Base-by-base conservation (phyloP, 2,888 invertebrate genomes). In the Andrena chrysosceles region DNA sequence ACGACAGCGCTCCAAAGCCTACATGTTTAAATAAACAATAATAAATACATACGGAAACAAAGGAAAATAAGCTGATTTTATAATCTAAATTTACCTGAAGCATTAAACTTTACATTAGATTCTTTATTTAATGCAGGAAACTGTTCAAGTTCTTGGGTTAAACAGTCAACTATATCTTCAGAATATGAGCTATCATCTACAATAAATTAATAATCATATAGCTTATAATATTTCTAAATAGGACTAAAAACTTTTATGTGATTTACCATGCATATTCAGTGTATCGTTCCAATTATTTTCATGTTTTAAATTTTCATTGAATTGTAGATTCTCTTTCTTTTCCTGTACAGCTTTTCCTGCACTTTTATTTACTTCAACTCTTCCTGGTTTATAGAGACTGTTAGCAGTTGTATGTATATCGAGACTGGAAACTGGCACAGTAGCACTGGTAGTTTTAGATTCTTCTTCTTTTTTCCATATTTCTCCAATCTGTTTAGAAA, bases 401-500 rank as follows among this genome's bases (percentile, higher is more conserved):
- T 62, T 48, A 31, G 13, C n/a, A 20, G 10, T 29, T 35, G 29
- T n/a, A 31, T 48, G 7, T 67, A 2, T 16, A 26, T 71, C 31
- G 31, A n/a, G 49, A 33, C 67, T 70, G 7, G 74, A 54, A 81
- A 1, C 6, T 31, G 20, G 2, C 26, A 13, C 4, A 31, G 49
- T 35, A 49, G 10, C 0, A 69, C 74, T 78, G 33, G 66, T 1
- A 49, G 48, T 4, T 49, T 35, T 81, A 4, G 68, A 75, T 42
- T 79, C 29, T 68, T 77, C 76, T 75, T 86, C 87, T 49, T 90
- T 91, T 60, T 91, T 89, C 87, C 90, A 90, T 75, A 93, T 84
- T 64, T 90, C 88, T 52, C 88, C 91, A 33, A 91, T 91, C 35
- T 88, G 86, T 77, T 90, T 91, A 2, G 90, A 89, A 26, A 90